Evolutionary conservation across 1,140 invertebrate genomes (phyloP), one percentile per base, ranked within the genome.

Genomic region (Melipona quadrifasciata): DNA sequence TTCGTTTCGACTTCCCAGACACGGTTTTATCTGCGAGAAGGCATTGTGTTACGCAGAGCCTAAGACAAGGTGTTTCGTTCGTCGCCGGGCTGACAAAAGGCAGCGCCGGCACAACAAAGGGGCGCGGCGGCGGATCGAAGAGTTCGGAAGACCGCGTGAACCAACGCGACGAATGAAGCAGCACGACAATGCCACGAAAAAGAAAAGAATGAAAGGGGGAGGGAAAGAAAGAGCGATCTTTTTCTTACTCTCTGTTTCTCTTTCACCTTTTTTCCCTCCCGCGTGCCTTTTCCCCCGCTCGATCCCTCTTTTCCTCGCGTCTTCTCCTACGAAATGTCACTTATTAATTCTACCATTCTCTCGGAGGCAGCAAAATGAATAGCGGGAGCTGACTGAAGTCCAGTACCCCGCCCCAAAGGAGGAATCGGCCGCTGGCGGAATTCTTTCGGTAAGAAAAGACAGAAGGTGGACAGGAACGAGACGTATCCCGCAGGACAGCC

Each of bases 301-400:
- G 73, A 57, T 88, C 75, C 67, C 64, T 88, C 71, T 76, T 65
- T 84, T 61, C 79, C 86, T 71, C 68, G 61, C 24, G 86, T 68
- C 34, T 8, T 17, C 2, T 3, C 51, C 87, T 75, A 79, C 58
- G 88, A 94, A 91, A 93, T 95, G 94, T 94, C 94, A 94, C 94
- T 95, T 95, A 94, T 94, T 94, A 95, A 94, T 95, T 95, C 93
- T 90, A 81, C 88, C 90, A 90, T 90, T 91, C 90, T 93, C 87
- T 89, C 85, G 77, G 74, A 91, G 87, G 90, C 85, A 88, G 82
- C 84, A 87, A 93, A 88, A 91, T 89, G 90, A 92, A 93, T 92
- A 93, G 90, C 90, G 82, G 90, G 89, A 91, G 89, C 86, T 82
- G 77, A 71, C 78, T 14, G 72, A 76, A 57, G 73, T 17, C 24